Evolutionary conservation across 2,888 invertebrate species (phyloP).

Genomic region (Dorcus hopei): DNA sequence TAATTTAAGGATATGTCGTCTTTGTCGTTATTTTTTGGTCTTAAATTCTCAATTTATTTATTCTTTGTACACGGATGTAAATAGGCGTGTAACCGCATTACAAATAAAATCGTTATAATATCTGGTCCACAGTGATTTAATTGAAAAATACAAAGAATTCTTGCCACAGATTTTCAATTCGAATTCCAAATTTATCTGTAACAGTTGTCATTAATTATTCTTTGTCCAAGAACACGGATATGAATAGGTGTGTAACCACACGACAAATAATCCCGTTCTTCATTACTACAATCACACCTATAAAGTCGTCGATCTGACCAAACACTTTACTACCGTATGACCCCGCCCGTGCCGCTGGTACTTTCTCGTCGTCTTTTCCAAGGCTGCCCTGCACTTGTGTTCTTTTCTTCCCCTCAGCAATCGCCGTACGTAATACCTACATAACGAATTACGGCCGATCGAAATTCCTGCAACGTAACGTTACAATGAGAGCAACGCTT

Average conservation of each 20-base stretch:
- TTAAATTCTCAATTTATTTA: too few relatives aligned
- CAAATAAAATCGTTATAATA: too few relatives aligned
- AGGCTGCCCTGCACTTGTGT: constrained; percentile 7
- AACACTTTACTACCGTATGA: too few relatives aligned
- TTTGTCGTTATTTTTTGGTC: too few relatives aligned
- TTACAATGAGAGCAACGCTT: too few relatives aligned
- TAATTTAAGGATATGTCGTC: too few relatives aligned
- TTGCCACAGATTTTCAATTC: not conserved
- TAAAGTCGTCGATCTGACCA: not conserved
- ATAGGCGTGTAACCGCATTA: too few relatives aligned
- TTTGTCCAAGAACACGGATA: constrained; percentile 1
- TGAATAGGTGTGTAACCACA: constrained; percentile 10
- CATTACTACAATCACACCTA: constrained; percentile 7
- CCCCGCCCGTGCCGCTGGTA: not conserved
- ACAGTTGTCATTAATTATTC: not conserved
- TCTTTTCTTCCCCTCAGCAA: too few relatives aligned
- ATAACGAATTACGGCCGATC: too few relatives aligned
- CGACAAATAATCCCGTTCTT: constrained; percentile 9
- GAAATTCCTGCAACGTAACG: too few relatives aligned
- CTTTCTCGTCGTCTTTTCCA: constrained; percentile 8
- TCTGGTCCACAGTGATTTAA: not conserved
- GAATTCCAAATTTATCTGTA: not conserved
- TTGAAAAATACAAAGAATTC: not conserved
- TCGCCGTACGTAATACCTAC: too few relatives aligned
- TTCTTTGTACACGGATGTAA: too few relatives aligned